A percentile compares a stretch with the other conserved stretches of the same genome.
Conservation (phyloP, 2,888 invertebrate genomes). For the Cephus runcator region DNA sequence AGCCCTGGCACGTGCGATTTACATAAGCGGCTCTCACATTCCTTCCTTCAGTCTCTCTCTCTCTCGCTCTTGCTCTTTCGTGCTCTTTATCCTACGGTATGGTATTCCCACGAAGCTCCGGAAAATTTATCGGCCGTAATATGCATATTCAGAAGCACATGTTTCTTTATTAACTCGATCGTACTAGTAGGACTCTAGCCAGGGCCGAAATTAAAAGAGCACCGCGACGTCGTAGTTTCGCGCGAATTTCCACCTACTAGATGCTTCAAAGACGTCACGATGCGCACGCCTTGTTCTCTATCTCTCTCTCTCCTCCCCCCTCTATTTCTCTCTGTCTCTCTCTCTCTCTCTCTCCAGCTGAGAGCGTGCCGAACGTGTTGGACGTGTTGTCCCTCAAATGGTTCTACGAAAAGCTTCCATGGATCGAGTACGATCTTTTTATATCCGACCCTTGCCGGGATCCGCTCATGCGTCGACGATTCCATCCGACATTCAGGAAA, state of each 20-base stretch:
- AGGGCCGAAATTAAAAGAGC: not conserved
- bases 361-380: not conserved
- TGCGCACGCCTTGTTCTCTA: not conserved
- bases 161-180: conserved; percentile 14
- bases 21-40: conserved; percentile 8
- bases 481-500: not conserved
- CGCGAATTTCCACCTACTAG: not conserved
- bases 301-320: no score
- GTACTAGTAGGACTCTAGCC: not conserved
- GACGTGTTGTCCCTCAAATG: not conserved
- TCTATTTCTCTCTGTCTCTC: no score
- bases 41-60: not conserved
- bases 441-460: not conserved
- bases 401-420: not conserved
- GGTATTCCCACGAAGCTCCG: not conserved
- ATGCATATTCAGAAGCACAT: conserved; percentile 16
- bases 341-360: not conserved
- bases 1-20: conserved; percentile 11
- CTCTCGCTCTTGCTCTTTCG: not conserved
- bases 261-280: not conserved
- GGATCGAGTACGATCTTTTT: not conserved
- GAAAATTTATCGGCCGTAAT: conserved; percentile 13
- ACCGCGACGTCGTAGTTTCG: not conserved
- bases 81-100: conserved; percentile 1
- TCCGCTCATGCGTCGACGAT: not conserved